A percentile compares a stretch with the other conserved stretches of the same genome.
phyloP scores from a whole-genome alignment of 2,888 invertebrate genomes.

The Agonum fuliginosum region DNA sequence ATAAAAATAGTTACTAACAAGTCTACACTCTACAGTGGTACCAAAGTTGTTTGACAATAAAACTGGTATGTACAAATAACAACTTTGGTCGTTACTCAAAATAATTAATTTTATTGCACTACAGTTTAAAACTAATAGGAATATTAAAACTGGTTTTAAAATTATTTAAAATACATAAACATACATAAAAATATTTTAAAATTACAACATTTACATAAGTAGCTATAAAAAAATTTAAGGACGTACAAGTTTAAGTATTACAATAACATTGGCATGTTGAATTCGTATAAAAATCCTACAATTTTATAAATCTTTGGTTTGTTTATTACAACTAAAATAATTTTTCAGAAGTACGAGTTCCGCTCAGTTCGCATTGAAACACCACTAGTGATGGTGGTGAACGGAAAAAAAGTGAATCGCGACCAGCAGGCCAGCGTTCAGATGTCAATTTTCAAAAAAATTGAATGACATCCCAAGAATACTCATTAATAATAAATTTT shows the following conservation, averaged over 20 bases:
- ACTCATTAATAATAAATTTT: conserved; percentile 46
- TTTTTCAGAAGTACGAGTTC: conserved; percentile 82
- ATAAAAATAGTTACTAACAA: conserved; percentile 29
- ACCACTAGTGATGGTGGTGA: conserved; percentile 84
- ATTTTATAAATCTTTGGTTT: conserved; percentile 48
- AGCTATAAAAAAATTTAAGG: conserved; percentile 25
- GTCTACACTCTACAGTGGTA: conserved; percentile 14
- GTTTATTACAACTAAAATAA: conserved; percentile 31
- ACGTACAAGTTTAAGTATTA: conserved; percentile 34
- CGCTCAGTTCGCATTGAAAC: conserved; percentile 86
- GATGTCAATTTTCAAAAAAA: conserved; percentile 80
- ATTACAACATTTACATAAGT: conserved; percentile 52
- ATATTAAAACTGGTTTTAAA: conserved; percentile 39
- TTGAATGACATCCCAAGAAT: conserved; percentile 70
- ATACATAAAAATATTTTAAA: conserved; percentile 21
- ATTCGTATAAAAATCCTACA: conserved; percentile 26
- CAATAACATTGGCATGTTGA: conserved; percentile 41
- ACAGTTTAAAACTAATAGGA: conserved; percentile 52
- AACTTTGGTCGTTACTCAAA: conserved; percentile 6
- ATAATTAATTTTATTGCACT: conserved; percentile 33
- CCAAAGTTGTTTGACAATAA: conserved; percentile 26
- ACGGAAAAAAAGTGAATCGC: conserved; percentile 82
- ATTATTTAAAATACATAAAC: conserved; percentile 17
- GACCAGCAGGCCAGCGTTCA: conserved; percentile 80
- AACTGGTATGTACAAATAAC: conserved; percentile 24